Evolutionary conservation across 2,888 invertebrate genomes (phyloP), one percentile per base, ranked within the genome.

Genomic region (Linnaemya tessellans): DNA sequence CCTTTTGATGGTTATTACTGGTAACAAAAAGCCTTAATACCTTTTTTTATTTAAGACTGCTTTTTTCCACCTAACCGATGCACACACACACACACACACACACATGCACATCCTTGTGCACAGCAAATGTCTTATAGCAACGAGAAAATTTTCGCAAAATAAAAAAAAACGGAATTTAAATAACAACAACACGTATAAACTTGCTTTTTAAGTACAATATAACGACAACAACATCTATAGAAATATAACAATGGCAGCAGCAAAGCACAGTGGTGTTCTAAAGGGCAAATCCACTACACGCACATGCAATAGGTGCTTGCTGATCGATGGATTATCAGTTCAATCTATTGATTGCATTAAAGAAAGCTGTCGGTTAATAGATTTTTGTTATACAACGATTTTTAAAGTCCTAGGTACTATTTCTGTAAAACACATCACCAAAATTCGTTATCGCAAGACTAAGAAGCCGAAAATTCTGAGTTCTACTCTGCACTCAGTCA

Each of bases 1-100:
- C 82, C 82, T 82, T 82, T 82, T 82, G 82, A 82, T 73, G 84
- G 58, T 85, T 85, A 82, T 85, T 82, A 85, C 64, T 70, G 70
- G 77, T 41, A 77, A 77, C 82, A 71, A 71, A 82, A 71, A 78
- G 68, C 64, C 78, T 68, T 81, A 79, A 75, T 82, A 70, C 78
- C 77, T 64, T 56, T 71, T n/a, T 68, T 75, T 68, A 54, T 46
- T 81, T 74, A 79, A 78, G 73, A 60, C 78, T 35, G 67, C 60
- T 79, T 84, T 71, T 84, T 84, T 85, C 46, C 84, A 79, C 64
- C 74, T 74, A 78, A 73, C 35, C 56, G 67, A 71, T 56, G 10
- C 38, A 38, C 35, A 10, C 3, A 9, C 20, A 38, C 20, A 1
- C 20, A 35, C 3, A 7, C 13, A 41, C 4, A n/a, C 5, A 41